phyloP scores from a whole-genome alignment of 1,140 invertebrate genomes.

The Rhizoglyphus robini region DNA sequence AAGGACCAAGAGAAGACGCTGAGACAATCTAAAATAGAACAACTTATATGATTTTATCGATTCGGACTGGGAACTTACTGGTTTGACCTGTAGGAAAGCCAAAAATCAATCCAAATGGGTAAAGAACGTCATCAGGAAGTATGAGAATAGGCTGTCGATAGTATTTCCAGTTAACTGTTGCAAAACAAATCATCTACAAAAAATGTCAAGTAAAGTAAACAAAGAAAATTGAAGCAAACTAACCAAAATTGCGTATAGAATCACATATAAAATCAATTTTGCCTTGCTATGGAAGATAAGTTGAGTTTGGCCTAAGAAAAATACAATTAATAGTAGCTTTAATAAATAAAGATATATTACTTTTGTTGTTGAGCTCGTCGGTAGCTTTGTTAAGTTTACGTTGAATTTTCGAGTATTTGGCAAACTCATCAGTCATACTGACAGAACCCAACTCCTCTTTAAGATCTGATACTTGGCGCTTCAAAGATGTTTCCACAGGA shows the following conservation, averaged over 20 bases:
- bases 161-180: slow-evolving; percentile 22
- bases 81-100: slow-evolving; percentile 21
- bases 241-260: slow-evolving; percentile 15
- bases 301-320: slow-evolving; percentile 1
- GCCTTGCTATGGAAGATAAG: neutral
- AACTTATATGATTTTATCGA: neutral
- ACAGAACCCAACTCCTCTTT: slow-evolving; percentile 38
- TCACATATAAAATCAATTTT: neutral
- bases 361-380: slow-evolving; percentile 33
- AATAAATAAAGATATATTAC: slow-evolving; percentile 25
- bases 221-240: neutral
- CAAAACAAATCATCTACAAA: slow-evolving; percentile 14
- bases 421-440: slow-evolving; percentile 44
- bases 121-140: slow-evolving; percentile 21
- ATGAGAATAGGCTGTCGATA: slow-evolving; percentile 14
- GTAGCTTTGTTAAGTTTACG: slow-evolving; percentile 39
- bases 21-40: slow-evolving; percentile 7
- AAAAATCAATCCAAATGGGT: slow-evolving; percentile 22
- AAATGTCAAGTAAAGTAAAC: slow-evolving; percentile 1
- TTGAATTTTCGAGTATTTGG: slow-evolving; percentile 44
- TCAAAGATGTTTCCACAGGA: slow-evolving; percentile 28
- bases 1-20: neutral
- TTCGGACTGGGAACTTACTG: neutral
- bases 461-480: slow-evolving; percentile 32
- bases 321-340: neutral